These are phyloP conservation scores for Astreopora myriophthalma DNA, from an alignment of 64 coral and sea anemone genomes.

Conservation along the genomic window DNA sequence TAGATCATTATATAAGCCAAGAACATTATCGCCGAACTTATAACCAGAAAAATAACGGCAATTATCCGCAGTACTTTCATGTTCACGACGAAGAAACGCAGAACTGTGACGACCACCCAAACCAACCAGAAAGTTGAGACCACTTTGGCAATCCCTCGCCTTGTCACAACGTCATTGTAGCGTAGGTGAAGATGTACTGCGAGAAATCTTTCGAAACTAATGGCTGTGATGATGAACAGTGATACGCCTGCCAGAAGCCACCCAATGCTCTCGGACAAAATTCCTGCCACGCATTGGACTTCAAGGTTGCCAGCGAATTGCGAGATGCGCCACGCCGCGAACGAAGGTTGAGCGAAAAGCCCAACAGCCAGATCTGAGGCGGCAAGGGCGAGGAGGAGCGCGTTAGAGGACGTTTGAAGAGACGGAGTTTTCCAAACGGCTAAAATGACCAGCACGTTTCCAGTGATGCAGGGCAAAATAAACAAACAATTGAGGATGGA, in stretches of 20 bases:
- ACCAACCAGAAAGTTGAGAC: constrained; percentile 8
- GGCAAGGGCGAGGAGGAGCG: not conserved
- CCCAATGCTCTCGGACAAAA: not conserved
- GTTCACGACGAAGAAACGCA: not conserved
- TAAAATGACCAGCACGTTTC: constrained; percentile 26
- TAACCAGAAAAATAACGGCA: not conserved
- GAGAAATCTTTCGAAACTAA: constrained; percentile 32
- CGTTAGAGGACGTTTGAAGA: constrained; percentile 38
- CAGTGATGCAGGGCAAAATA: not conserved
- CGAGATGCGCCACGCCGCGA: not conserved
- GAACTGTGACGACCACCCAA: not conserved
- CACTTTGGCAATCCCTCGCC: not conserved
- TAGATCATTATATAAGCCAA: constrained; percentile 13
- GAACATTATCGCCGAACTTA: constrained; percentile 7
- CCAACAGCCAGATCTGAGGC: constrained; percentile 1
- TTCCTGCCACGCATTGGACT: not conserved
- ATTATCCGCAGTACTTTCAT: constrained; percentile 6
- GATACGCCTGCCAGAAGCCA: constrained; percentile 45
- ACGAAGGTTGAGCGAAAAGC: not conserved
- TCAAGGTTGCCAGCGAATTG: not conserved
- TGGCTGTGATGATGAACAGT: constrained; percentile 16
- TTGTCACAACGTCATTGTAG: constrained; percentile 16
- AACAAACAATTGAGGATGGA: constrained; percentile 8
- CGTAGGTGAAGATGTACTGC: constrained; percentile 31
- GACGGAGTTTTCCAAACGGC: constrained; percentile 25